These are phyloP conservation scores for Ctenicera cuprea DNA, from an alignment of 2,888 invertebrate species.

Conservation along the genomic window DNA sequence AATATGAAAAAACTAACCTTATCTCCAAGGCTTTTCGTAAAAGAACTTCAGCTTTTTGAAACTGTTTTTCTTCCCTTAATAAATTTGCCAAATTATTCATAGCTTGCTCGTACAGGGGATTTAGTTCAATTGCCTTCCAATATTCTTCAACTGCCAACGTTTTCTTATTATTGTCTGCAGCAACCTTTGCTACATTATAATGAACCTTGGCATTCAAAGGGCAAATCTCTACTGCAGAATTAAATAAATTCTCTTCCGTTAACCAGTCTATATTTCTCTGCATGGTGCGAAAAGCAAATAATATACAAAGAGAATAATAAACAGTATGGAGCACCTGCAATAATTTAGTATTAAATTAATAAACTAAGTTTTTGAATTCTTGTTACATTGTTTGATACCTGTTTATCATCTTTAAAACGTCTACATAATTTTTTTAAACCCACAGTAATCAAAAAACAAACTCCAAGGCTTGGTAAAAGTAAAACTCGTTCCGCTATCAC, in stretches of 20 bases:
- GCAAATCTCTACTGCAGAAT: slow-evolving; percentile 89
- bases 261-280: slow-evolving; percentile 87
- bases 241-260: slow-evolving; percentile 85
- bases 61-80: slow-evolving; percentile 81
- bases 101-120: slow-evolving; percentile 91
- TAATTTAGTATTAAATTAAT: slow-evolving; percentile 62
- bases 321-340: slow-evolving; percentile 46
- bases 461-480: slow-evolving; percentile 89
- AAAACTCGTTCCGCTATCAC: slow-evolving; percentile 92
- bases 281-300: slow-evolving; percentile 72
- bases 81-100: slow-evolving; percentile 96
- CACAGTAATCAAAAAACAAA: slow-evolving; percentile 81
- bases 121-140: slow-evolving; percentile 75
- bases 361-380: too few relatives aligned
- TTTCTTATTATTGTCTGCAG: slow-evolving; percentile 83
- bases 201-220: slow-evolving; percentile 95
- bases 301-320: slow-evolving; percentile 64
- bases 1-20: slow-evolving; percentile 77
- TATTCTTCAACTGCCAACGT: slow-evolving; percentile 86
- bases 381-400: too few relatives aligned
- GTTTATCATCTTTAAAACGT: slow-evolving; percentile 43
- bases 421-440: slow-evolving; percentile 75
- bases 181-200: slow-evolving; percentile 94
- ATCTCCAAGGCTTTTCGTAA: slow-evolving; percentile 83
- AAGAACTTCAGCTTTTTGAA: slow-evolving; percentile 83